These are phyloP conservation scores for Cotesia vestalis DNA, from an alignment of 1,140 invertebrate species.

Conservation along the genomic window DNA sequence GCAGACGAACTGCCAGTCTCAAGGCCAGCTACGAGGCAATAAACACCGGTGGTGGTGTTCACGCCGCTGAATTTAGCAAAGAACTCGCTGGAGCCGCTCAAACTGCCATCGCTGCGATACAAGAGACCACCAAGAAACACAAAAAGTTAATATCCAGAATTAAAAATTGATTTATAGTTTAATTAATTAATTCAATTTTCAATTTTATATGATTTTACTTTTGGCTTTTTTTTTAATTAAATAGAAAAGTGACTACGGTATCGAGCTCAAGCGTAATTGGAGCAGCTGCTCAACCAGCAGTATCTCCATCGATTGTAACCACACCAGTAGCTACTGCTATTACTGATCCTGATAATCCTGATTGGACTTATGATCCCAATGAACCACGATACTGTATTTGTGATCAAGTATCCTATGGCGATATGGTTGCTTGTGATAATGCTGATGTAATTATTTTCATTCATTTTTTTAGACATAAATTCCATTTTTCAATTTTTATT, in stretches of 20 bases:
- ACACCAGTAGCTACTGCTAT: conserved; percentile 54
- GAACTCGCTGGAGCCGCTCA: conserved; percentile 81
- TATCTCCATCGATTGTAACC: conserved; percentile 40
- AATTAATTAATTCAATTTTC: conserved; percentile 10
- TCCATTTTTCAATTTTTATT: too few relatives aligned
- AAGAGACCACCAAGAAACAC: conserved; percentile 74
- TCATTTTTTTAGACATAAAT: too few relatives aligned
- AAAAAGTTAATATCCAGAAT: conserved; percentile 65
- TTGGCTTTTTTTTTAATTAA: conserved; percentile 27
- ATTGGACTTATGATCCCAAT: conserved; percentile 89
- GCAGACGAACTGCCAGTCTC: conserved; percentile 89
- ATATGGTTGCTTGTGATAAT: conserved; percentile 99
- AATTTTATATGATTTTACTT: not conserved
- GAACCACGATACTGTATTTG: conserved; percentile 97
- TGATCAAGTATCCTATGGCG: conserved; percentile 97
- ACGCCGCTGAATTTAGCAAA: conserved; percentile 68
- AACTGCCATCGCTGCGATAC: conserved; percentile 79
- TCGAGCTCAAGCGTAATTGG: conserved; percentile 60
- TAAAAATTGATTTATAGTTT: not conserved
- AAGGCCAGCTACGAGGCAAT: conserved; percentile 95
- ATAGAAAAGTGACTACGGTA: conserved; percentile 61
- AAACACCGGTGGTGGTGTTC: conserved; percentile 70
- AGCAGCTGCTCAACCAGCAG: conserved; percentile 52
- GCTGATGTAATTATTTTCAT: conserved; percentile 77
- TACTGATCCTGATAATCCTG: conserved; percentile 67